Percentiles rank a stretch among this genome's conserved stretches.
These are phyloP conservation scores for Lepetodrilus schrolli DNA, from an alignment of 2,888 invertebrate species.

Conservation along the genomic window DNA sequence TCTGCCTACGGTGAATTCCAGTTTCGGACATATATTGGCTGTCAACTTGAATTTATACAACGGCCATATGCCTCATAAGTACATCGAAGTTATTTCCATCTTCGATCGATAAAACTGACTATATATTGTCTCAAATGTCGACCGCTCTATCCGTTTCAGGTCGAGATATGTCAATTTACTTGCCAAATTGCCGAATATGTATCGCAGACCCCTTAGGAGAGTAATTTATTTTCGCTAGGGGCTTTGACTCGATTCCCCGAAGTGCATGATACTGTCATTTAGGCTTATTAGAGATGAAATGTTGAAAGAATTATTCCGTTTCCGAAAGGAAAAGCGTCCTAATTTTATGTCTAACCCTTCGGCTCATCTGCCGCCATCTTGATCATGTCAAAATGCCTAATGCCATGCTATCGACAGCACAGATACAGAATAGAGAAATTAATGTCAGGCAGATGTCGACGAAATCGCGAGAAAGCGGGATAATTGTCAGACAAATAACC, in stretches of 20 bases:
- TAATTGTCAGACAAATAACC: slow-evolving; percentile 23
- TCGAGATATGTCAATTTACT: slow-evolving; percentile 26
- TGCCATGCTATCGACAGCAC: slow-evolving; percentile 11
- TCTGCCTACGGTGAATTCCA: not conserved
- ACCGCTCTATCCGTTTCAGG: slow-evolving; percentile 1
- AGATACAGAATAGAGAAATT: slow-evolving; percentile 38
- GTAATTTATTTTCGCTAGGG: slow-evolving; percentile 4
- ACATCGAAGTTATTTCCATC: not conserved
- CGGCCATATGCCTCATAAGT: slow-evolving; percentile 2
- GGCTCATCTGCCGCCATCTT: slow-evolving; percentile 33
- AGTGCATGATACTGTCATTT: slow-evolving; percentile 26
- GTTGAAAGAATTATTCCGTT: slow-evolving; percentile 34
- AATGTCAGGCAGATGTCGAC: slow-evolving; percentile 41
- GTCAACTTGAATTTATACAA: not conserved
- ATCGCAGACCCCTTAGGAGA: slow-evolving; percentile 22
- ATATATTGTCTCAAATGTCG: slow-evolving; percentile 20
- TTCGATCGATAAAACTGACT: not conserved
- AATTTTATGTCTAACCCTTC: slow-evolving; percentile 2
- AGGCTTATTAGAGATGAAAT: slow-evolving; percentile 36
- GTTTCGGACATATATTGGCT: not conserved
- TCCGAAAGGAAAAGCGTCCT: slow-evolving; percentile 31
- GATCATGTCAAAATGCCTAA: slow-evolving; percentile 33
- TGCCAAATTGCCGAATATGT: slow-evolving; percentile 27
- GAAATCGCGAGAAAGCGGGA: slow-evolving; percentile 6
- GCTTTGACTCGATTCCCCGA: slow-evolving; percentile 1